Evolutionary conservation across 30 jellyfish, hydroid and myxozoan genomes (phyloP), one percentile per base, ranked within the genome.

Genomic region (Phacellophora camtschatica): DNA sequence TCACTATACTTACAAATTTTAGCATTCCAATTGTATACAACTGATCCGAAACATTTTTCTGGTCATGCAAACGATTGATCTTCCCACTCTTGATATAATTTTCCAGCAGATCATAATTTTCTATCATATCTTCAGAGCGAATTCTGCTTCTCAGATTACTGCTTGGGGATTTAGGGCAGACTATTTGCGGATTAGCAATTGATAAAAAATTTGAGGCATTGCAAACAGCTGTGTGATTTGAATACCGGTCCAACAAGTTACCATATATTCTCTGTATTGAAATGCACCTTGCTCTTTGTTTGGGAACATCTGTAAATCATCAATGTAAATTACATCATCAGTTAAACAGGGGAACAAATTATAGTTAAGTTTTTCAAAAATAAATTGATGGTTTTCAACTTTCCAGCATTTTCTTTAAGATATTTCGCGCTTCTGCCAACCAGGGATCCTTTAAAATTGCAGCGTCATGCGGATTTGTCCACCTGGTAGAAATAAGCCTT

Each of bases 191-290:
- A 4, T 30, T 37, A 67, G 19, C 49, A 2, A 6, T 20, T 16
- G 20, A 4, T 11, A 10, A 9, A 12, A 46, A 46, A 16, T 46
- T 46, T 1, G n/a, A 11, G 1, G 82, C 4, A 8, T 15, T 27
- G 82, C 65, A 67, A 37, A 25, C 82, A 27, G 66, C 66, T 19
- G 66, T 37, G 0, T 41, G 82, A 67, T 37, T 42, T 22, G 82
- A 3, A 22, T 37, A 25, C 29, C 43, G 39, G 30, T 19, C 31
- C 1, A 67, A 45, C 46, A 51, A 32, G 34, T 32, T 46, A 13
- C 27, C 15, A 34, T 74, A 74, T 25, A 48, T 19, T 36, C 54
- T 1, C 13, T 35, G 51, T 28, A 51, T 35, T 27, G 68, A 1
- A 7, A 29, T 13, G 49, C 86, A 74, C 28, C n/a, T 74, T 34